Base-by-base conservation (phyloP, 2,113 vertebrate genomes). In the Microcebus griseorufus region DNA sequence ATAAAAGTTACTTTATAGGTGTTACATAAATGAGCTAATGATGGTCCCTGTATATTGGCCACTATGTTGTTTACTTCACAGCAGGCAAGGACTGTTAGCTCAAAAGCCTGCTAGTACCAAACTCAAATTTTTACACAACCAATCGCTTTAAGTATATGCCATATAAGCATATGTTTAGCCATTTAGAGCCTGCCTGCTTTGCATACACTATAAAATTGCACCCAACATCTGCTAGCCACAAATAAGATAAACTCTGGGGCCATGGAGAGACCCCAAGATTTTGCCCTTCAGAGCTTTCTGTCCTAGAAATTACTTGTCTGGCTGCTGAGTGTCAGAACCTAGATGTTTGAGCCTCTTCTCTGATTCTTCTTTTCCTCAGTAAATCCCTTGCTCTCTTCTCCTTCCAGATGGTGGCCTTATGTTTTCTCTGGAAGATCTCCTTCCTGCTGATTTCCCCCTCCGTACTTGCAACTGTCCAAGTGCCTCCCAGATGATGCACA, bases 401-500 rank as follows among this genome's bases (percentile, higher is more conserved):
- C 9, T 72, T 37, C 25, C 69, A 12, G 14, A 70, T 60, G 73
- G 18, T 62, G 18, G 5, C 4, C 23, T 23, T 34, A 0, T 6
- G 27, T 14, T 13, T 1, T 42, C 17, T 81, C 53, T 67, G 8
- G 17, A 32, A 67, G 14, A 13, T 13, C 27, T 64, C 10, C 27
- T 55, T 25, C 17, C n/a, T 64, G 34, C 13, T 48, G 32, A 39
- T 48, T 9, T 14, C 17, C 18, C 14, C 79, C 17, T 25, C 18
- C 10, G 58, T 17, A 9, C 27, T 2, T 17, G 12, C 2, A 5
- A 4, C 25, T 9, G 5, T 42, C 22, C 79, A 37, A 20, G 9
- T 0, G 1, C 0, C 18, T 55, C 34, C 12, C 37, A 32, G 32
- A 14, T 6, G 9, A 76, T 0, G 27, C 3, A 34, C 65, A 23